These are phyloP conservation scores for Eutrigla gurnardus DNA, from an alignment of 2,797 vertebrate species.

Conservation along the genomic window DNA sequence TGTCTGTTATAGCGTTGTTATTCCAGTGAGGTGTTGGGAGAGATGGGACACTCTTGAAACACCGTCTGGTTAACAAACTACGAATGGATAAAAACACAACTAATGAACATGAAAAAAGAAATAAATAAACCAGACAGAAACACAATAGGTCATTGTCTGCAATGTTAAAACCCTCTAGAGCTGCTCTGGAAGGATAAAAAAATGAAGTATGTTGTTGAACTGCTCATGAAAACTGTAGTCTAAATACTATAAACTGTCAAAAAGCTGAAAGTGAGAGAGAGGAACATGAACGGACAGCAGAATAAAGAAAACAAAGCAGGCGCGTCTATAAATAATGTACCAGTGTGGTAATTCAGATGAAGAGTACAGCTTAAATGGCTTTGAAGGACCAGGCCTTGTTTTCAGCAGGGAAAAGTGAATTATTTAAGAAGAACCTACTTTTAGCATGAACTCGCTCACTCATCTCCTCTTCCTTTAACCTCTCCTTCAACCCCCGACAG, in stretches of 20 bases:
- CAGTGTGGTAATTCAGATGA: slow-evolving; percentile 17
- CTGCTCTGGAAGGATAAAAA: slow-evolving; percentile 41
- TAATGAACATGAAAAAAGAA: neutral
- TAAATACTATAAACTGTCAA: neutral
- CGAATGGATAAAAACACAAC: slow-evolving; percentile 8
- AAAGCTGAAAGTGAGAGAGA: slow-evolving; percentile 6
- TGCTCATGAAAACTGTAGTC: neutral
- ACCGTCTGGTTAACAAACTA: slow-evolving; percentile 1
- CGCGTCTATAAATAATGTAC: slow-evolving; percentile 29
- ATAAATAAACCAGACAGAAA: slow-evolving; percentile 15
- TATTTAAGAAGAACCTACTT: slow-evolving; percentile 72
- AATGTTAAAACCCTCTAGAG: slow-evolving; percentile 26
- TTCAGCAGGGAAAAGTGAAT: slow-evolving; percentile 69
- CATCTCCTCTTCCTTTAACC: slow-evolving; percentile 40
- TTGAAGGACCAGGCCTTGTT: slow-evolving; percentile 49
- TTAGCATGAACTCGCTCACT: slow-evolving; percentile 71
- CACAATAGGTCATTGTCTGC: slow-evolving; percentile 16
- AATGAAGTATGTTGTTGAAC: slow-evolving; percentile 3
- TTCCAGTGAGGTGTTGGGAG: slow-evolving; percentile 4
- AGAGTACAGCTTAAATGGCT: slow-evolving; percentile 51
- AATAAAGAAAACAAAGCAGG: slow-evolving; percentile 37
- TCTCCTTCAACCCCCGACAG: slow-evolving; percentile 36
- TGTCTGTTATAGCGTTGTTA: neutral
- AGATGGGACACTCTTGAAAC: neutral
- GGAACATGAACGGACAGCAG: neutral